Evolutionary conservation across 2,888 invertebrate species (phyloP), one percentile per base, ranked within the genome.

Genomic region (Platycnemis pennipes): DNA sequence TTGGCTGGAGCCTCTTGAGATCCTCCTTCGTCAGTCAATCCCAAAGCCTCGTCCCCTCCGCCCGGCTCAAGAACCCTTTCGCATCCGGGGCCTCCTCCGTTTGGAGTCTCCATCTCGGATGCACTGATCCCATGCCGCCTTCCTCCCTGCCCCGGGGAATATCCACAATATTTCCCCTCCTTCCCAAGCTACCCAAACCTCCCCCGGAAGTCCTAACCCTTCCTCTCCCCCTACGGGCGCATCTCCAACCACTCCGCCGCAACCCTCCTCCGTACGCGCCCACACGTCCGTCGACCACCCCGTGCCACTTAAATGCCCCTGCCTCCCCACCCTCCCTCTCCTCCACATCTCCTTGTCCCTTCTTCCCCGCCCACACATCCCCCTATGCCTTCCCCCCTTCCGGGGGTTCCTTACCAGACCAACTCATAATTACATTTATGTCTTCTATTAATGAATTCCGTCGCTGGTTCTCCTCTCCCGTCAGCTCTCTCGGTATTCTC

Each of bases 341-440:
- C 86, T 44, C 26, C 26, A 63, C 26, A 44, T 16, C 42, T 42
- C 31, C 31, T 77, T 11, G 26, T 2, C 37, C 77, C 77, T 37
- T 37, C 31, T 37, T 13, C 7, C 42, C 45, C 4, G 3, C 87
- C 26, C 45, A 3, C 22, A 16, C 19, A 13, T 3, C 16, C 19
- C 42, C 86, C n/a, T 26, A 19, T 31, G 26, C 87, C 45, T 46
- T 11, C 42, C n/a, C 87, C 42, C 86, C 46, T 45, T 16, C 44
- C 44, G 44, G 37, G 19, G 37, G 8, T 87, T 87, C 45, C 87
- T 87, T n/a, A n/a, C 56, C 56, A 53, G 53, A 49, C 89, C 37
- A 89, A 89, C 53, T 53, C 89, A 53, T 89, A 89, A 89, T 89
- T 89, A 53, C 89, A 89, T 89, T 89, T 89, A 89, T 89, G 89